Evolutionary conservation across 2,888 invertebrate species (phyloP).

Genomic region (Tetranychus truncatus): DNA sequence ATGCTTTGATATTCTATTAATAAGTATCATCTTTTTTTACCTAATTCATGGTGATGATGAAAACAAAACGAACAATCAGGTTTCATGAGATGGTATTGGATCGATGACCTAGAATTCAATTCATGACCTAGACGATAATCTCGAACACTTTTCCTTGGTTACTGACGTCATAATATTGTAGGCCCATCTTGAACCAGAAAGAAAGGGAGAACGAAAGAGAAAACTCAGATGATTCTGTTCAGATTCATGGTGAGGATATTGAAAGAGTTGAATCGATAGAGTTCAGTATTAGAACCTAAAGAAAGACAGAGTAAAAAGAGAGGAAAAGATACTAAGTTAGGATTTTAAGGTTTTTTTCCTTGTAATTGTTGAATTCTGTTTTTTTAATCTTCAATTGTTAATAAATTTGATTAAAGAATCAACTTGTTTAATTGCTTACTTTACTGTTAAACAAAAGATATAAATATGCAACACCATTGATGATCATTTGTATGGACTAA

Average conservation of each 20-base stretch:
- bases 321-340: background rate
- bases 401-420: no score
- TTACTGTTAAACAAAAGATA: no score
- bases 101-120: background rate
- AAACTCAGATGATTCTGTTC: background rate
- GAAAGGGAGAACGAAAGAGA: background rate
- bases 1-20: background rate
- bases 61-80: background rate
- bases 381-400: background rate
- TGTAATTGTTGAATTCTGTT: background rate
- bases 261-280: background rate
- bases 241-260: no score
- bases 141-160: background rate
- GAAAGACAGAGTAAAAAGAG: background rate
- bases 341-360: background rate
- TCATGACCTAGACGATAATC: background rate
- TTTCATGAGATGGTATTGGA: background rate
- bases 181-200: background rate
- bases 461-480: no score
- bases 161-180: no score
- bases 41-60: background rate
- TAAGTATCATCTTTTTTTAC: background rate
- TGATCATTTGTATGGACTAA: no score
- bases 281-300: background rate
- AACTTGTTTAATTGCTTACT: no score